Conservation (phyloP, 2,888 invertebrate genomes). For the Dasysyrphus tricinctus region DNA sequence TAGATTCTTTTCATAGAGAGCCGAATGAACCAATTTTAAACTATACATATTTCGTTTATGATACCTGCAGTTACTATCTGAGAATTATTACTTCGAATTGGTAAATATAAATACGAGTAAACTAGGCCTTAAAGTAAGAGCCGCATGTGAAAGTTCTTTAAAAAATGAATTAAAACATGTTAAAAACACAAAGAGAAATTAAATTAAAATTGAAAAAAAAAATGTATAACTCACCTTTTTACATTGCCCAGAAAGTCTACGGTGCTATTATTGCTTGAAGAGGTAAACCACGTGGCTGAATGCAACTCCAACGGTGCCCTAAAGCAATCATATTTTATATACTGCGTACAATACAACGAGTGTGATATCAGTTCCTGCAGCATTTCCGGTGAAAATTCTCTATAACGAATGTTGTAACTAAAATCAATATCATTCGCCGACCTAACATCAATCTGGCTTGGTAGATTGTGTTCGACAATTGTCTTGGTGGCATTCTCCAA, state of each 20-base stretch:
- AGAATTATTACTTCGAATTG: too few species aligned
- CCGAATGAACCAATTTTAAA: too few species aligned
- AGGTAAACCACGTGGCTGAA: conserved; percentile 94
- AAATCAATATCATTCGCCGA: conserved; percentile 91
- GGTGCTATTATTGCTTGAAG: conserved; percentile 90
- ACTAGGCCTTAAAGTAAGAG: too few species aligned
- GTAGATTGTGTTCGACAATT: conserved; percentile 95
- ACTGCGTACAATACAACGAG: conserved; percentile 94
- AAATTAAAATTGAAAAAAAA: background rate
- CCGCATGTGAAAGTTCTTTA: too few species aligned
- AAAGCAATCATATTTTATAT: conserved; percentile 95
- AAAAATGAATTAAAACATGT: too few species aligned
- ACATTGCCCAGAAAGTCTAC: conserved; percentile 94
- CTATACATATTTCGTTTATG: too few species aligned
- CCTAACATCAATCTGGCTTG: conserved; percentile 94
- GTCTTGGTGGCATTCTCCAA: conserved; percentile 93
- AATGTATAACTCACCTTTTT: conserved; percentile 85
- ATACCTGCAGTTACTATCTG: too few species aligned
- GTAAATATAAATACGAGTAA: too few species aligned
- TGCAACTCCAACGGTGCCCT: conserved; percentile 94
- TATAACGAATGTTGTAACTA: conserved; percentile 92
- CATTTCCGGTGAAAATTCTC: conserved; percentile 96
- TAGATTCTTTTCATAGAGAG: too few species aligned
- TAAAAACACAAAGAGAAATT: background rate
- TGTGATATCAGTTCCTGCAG: conserved; percentile 94